Conservation (phyloP, 2,113 vertebrate species). For the Prunella fulvescens region DNA sequence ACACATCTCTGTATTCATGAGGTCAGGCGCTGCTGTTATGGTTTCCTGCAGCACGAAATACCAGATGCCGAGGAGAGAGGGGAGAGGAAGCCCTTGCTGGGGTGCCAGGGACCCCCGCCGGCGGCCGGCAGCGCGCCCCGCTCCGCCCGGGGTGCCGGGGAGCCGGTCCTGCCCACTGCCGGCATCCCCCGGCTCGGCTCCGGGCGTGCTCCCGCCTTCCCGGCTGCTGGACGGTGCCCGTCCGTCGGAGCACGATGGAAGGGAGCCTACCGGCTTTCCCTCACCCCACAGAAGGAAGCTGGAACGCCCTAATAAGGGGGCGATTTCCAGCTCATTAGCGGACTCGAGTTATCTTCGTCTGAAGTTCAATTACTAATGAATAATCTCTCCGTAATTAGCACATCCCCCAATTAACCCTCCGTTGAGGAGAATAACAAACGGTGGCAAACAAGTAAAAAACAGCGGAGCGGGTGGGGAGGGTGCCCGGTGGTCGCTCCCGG, state of each 20-base stretch:
- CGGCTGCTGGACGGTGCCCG: not conserved
- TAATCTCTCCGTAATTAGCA: not conserved
- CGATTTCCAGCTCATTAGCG: not conserved
- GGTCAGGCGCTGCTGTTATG: not conserved
- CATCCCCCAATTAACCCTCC: not conserved
- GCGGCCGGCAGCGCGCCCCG: no score
- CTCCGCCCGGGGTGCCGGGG: not conserved
- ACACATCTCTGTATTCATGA: constrained; percentile 35
- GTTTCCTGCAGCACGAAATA: not conserved
- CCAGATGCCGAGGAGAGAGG: not conserved
- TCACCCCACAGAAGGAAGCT: not conserved
- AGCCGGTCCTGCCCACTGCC: not conserved
- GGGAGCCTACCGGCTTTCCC: not conserved
- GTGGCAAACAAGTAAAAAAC: not conserved
- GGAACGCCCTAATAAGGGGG: not conserved
- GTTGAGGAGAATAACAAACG: not conserved
- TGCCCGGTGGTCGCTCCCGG: not conserved
- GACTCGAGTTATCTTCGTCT: not conserved
- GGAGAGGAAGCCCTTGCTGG: not conserved
- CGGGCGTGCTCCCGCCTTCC: not conserved
- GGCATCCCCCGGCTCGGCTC: not conserved
- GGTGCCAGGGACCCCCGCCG: not conserved
- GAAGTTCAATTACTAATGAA: not conserved
- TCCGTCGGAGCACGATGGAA: not conserved
- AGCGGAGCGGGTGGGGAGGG: not conserved